A percentile compares a stretch with the other conserved stretches of the same genome.
Conservation (phyloP, 2,888 invertebrate species). For the Pandemis heparana region DNA sequence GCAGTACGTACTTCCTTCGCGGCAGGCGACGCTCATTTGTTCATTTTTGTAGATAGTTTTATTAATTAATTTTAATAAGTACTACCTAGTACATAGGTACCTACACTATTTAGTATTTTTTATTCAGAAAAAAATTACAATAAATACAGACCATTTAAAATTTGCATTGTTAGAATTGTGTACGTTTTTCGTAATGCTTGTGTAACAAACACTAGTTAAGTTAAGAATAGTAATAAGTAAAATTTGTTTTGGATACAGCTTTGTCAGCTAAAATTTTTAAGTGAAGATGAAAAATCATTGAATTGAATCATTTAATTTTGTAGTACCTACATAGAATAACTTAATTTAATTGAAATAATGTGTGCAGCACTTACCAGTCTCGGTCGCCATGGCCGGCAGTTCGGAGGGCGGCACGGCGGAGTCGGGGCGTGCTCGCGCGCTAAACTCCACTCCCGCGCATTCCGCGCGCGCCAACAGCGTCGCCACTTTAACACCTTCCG, state of each 20-base stretch:
- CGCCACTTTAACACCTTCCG: constrained; percentile 76
- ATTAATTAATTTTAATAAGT: not conserved
- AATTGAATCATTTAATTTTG: not conserved
- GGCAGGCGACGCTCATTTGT: constrained; percentile 4
- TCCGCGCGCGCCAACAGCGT: constrained; percentile 76
- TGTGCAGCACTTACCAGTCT: constrained; percentile 72
- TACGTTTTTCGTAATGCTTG: too few relatives aligned
- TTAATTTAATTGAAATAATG: not conserved
- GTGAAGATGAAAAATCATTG: too few relatives aligned
- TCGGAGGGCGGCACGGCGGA: constrained; percentile 82
- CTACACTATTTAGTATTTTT: not conserved
- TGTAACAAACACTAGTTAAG: too few relatives aligned
- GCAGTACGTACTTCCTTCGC: constrained; percentile 3
- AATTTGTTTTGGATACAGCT: too few relatives aligned
- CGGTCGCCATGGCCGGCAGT: constrained; percentile 83
- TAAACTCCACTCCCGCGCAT: constrained; percentile 83
- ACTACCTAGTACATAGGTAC: not conserved
- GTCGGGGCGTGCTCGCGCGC: constrained; percentile 81
- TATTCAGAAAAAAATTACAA: too few relatives aligned
- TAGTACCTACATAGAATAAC: too few relatives aligned
- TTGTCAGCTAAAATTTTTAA: too few relatives aligned
- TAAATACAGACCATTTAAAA: too few relatives aligned
- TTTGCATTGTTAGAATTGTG: too few relatives aligned
- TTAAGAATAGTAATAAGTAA: too few relatives aligned
- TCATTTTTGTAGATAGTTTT: not conserved